These are phyloP conservation scores for Drosophila mettleri DNA, from an alignment of 2,888 invertebrate species.

Conservation along the genomic window DNA sequence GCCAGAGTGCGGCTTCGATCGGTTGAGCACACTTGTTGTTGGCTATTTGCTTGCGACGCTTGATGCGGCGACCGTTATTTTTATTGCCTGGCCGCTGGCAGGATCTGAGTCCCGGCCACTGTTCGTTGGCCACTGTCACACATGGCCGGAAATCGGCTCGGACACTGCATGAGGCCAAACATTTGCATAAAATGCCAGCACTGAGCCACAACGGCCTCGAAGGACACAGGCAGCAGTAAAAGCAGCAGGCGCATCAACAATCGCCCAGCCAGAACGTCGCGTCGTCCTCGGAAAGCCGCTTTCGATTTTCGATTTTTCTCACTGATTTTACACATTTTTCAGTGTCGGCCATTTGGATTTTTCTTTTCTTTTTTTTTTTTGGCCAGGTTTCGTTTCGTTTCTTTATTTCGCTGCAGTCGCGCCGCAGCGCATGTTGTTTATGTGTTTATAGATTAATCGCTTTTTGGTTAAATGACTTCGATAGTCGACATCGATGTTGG, in stretches of 20 bases:
- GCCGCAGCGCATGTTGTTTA: conserved; percentile 79
- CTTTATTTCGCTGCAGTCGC: conserved; percentile 12
- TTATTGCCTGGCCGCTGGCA: conserved; percentile 59
- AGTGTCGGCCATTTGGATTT: conserved; percentile 52
- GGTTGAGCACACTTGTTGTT: conserved; percentile 11
- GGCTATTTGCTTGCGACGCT: conserved; percentile 50
- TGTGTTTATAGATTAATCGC: conserved; percentile 84
- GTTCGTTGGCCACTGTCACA: conserved; percentile 69
- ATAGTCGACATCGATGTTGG: conserved; percentile 61
- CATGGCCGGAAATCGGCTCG: conserved; percentile 77
- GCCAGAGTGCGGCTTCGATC: too few species aligned
- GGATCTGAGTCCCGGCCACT: conserved; percentile 38
- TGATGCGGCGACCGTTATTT: conserved; percentile 56
- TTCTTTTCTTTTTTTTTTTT: conserved; percentile 26
- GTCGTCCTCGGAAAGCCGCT: conserved; percentile 16
- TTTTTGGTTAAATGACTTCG: conserved; percentile 83
- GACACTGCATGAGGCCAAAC: conserved; percentile 77
- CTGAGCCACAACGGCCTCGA: conserved; percentile 26
- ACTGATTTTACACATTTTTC: conserved; percentile 79
- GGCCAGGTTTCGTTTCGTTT: conserved; percentile 11
- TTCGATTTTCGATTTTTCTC: conserved; percentile 76
- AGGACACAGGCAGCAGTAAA: conserved; percentile 1
- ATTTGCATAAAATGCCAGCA: conserved; percentile 75
- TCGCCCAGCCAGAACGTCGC: conserved; percentile 11
- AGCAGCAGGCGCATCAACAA: background rate